Evolutionary conservation across 2,113 vertebrate species (phyloP).

Genomic region (Oryzias javanicus): DNA sequence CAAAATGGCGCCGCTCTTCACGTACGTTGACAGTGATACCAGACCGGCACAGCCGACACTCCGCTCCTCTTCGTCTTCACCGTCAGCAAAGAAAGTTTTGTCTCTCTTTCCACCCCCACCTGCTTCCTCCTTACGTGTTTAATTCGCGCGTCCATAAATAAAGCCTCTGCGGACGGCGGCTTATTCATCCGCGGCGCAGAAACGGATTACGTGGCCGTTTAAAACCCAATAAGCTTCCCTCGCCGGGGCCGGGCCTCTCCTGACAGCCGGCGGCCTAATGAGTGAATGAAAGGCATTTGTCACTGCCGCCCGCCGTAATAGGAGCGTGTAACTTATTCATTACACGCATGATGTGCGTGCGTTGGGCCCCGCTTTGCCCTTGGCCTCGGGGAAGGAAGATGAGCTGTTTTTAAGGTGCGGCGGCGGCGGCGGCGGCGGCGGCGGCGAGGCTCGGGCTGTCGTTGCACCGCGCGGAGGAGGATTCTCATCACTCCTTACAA

Average conservation of each 20-base stretch:
- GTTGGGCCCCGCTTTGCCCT: slow-evolving; percentile 35
- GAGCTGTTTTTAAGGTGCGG: slow-evolving; percentile 16
- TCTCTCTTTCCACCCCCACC: neutral
- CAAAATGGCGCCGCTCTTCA: too few species aligned
- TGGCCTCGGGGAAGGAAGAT: slow-evolving; percentile 41
- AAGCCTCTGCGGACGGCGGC: slow-evolving; percentile 40
- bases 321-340: slow-evolving; percentile 74
- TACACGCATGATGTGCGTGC: slow-evolving; percentile 58
- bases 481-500: slow-evolving; percentile 47
- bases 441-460: slow-evolving; percentile 17
- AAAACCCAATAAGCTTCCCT: slow-evolving; percentile 69
- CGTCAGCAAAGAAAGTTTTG: neutral
- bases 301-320: slow-evolving; percentile 65
- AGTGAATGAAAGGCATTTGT: slow-evolving; percentile 76
- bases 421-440: too few species aligned
- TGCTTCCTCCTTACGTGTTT: slow-evolving; percentile 43
- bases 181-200: slow-evolving; percentile 69
- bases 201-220: slow-evolving; percentile 68
- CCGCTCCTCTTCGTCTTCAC: too few species aligned
- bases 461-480: slow-evolving; percentile 26
- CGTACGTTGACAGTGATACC: too few species aligned
- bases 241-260: slow-evolving; percentile 26
- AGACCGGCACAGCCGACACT: too few species aligned
- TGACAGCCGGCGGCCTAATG: slow-evolving; percentile 66
- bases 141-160: slow-evolving; percentile 62